Conservation (phyloP, 2,888 invertebrate genomes). For the Ditula angustiorana region DNA sequence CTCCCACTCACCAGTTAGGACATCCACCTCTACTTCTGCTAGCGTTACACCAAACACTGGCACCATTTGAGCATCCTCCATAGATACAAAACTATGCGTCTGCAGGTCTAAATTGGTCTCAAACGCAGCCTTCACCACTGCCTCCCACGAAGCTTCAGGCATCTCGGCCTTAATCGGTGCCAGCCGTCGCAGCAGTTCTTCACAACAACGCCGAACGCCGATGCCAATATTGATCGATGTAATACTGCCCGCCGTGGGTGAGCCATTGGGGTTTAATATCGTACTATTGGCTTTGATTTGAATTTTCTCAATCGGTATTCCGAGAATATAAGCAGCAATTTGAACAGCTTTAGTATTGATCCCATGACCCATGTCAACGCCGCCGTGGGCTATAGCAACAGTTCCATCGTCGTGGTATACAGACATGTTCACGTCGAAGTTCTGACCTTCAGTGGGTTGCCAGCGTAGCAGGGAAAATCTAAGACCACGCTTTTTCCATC, state of each 20-base stretch:
- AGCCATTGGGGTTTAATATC: constrained; percentile 86
- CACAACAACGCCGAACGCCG: constrained; percentile 81
- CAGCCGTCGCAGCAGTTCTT: constrained; percentile 72
- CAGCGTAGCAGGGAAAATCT: constrained; percentile 87
- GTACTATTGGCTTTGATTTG: constrained; percentile 87
- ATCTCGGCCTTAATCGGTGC: constrained; percentile 71
- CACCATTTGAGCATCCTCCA: constrained; percentile 57
- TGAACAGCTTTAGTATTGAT: constrained; percentile 89
- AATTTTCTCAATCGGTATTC: constrained; percentile 86
- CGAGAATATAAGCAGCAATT: constrained; percentile 87
- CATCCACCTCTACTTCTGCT: constrained; percentile 89
- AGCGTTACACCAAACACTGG: constrained; percentile 84
- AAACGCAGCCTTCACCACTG: constrained; percentile 79
- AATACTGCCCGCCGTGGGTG: constrained; percentile 87
- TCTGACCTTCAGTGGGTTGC: constrained; percentile 63
- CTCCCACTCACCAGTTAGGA: constrained; percentile 89
- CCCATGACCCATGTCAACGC: constrained; percentile 90
- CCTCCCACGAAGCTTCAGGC: constrained; percentile 79
- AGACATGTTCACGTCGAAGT: constrained; percentile 80
- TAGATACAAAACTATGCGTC: constrained; percentile 59
- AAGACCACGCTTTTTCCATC: constrained; percentile 90
- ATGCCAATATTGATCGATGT: constrained; percentile 88
- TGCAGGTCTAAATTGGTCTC: constrained; percentile 66
- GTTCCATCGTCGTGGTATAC: constrained; percentile 85
- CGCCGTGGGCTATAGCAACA: constrained; percentile 87